Conservation (phyloP, 2,888 invertebrate genomes). For the Philaethria dido region DNA sequence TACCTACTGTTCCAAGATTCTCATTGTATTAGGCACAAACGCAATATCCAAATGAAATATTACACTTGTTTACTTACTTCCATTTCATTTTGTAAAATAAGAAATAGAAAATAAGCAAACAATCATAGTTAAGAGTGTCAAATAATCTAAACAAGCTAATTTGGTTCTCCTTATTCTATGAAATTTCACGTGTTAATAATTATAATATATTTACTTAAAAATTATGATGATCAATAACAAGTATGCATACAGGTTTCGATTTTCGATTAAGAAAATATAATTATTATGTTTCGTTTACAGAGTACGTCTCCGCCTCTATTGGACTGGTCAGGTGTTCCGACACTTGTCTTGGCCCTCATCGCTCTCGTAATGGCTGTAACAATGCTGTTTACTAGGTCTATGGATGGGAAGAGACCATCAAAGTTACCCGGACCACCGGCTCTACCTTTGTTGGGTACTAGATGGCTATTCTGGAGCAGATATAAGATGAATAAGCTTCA, state of each 20-base stretch:
- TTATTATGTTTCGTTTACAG: conserved; percentile 49
- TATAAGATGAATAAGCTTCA: conserved; percentile 90
- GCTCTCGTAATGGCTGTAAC: conserved; percentile 62
- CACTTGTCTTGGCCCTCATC: conserved; percentile 63
- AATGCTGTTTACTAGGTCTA: conserved; percentile 57
- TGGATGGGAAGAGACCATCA: conserved; percentile 55
- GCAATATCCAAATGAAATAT: conserved; percentile 4
- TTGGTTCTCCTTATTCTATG: neutral
- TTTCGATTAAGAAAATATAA: neutral
- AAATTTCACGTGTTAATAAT: neutral
- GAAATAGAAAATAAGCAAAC: conserved; percentile 3
- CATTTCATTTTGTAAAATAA: neutral
- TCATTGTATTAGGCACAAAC: neutral
- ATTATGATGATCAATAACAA: neutral
- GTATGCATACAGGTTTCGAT: neutral
- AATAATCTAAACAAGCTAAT: neutral
- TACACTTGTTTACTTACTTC: conserved; percentile 5
- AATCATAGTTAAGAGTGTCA: neutral
- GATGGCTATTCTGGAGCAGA: conserved; percentile 89
- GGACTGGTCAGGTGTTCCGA: conserved; percentile 76
- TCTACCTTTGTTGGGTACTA: conserved; percentile 90
- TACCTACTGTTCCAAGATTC: neutral
- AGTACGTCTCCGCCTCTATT: conserved; percentile 66
- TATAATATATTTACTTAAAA: neutral
- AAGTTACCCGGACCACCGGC: conserved; percentile 89